These are phyloP conservation scores for Drosophila pruinosa DNA, from an alignment of 1,140 invertebrate genomes.

Conservation along the genomic window DNA sequence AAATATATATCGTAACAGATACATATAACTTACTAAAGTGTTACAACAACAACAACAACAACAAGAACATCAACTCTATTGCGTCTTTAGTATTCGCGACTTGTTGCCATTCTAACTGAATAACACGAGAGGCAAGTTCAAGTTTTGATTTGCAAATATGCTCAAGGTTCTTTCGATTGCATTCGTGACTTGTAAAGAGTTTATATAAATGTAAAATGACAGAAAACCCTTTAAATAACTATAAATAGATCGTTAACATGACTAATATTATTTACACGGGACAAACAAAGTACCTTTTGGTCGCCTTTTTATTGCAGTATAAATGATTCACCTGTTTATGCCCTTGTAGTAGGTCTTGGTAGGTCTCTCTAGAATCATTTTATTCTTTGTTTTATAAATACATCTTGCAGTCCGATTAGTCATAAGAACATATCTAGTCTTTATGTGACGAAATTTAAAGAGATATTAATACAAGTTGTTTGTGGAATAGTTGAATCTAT, in stretches of 20 bases:
- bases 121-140: constrained; percentile 47
- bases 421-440: background rate
- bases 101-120: background rate
- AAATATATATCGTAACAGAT: background rate
- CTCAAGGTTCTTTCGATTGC: background rate
- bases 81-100: constrained; percentile 14
- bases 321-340: constrained; percentile 2
- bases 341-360: background rate
- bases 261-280: background rate
- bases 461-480: background rate
- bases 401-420: background rate
- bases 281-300: constrained; percentile 1
- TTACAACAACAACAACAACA: constrained; percentile 15
- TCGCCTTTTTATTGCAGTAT: background rate
- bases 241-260: background rate
- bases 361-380: background rate
- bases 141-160: constrained; percentile 23
- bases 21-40: constrained; percentile 2
- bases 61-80: constrained; percentile 24
- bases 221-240: background rate
- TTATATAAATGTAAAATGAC: background rate
- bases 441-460: background rate
- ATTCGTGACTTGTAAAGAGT: constrained; percentile 1
- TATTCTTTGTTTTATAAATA: background rate
- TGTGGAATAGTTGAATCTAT: background rate